Evolutionary conservation across 2,797 vertebrate genomes (phyloP).

Genomic region (Hippoglossus hippoglossus): DNA sequence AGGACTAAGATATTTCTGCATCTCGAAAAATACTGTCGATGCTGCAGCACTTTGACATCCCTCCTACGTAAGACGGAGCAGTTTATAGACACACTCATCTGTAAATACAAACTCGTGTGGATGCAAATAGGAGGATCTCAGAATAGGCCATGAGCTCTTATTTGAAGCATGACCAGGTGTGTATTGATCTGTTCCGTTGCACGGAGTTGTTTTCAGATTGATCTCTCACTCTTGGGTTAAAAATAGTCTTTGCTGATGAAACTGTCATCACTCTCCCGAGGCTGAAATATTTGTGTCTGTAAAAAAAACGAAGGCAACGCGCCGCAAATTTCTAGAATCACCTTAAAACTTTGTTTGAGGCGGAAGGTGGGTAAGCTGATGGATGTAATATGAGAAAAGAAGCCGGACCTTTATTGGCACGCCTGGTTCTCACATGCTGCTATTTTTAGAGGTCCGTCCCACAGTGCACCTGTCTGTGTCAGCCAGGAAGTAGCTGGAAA

Average conservation of each 20-base stretch:
- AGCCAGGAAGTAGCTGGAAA: conserved; percentile 71
- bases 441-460: conserved; percentile 74
- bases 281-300: conserved; percentile 31
- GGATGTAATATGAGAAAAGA: neutral
- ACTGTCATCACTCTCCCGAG: conserved; percentile 38
- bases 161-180: conserved; percentile 33
- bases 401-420: conserved; percentile 34
- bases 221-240: conserved; percentile 53
- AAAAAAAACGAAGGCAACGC: conserved; percentile 27
- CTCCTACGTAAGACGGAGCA: neutral
- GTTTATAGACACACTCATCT: conserved; percentile 15
- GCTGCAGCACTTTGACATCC: neutral
- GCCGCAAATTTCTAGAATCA: conserved; percentile 14
- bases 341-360: conserved; percentile 10
- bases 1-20: no score
- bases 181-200: conserved; percentile 50
- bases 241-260: conserved; percentile 52
- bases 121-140: conserved; percentile 22
- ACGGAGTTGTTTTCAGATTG: conserved; percentile 44
- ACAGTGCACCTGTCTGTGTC: conserved; percentile 72
- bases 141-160: conserved; percentile 46
- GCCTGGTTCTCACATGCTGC: conserved; percentile 45
- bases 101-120: conserved; percentile 30
- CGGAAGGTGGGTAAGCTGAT: conserved; percentile 4
- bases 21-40: conserved; percentile 2